Percentiles rank a stretch among this genome's conserved stretches.
Evolutionary conservation across 2,797 vertebrate genomes (phyloP).

Genomic region (Periparus ater): DNA sequence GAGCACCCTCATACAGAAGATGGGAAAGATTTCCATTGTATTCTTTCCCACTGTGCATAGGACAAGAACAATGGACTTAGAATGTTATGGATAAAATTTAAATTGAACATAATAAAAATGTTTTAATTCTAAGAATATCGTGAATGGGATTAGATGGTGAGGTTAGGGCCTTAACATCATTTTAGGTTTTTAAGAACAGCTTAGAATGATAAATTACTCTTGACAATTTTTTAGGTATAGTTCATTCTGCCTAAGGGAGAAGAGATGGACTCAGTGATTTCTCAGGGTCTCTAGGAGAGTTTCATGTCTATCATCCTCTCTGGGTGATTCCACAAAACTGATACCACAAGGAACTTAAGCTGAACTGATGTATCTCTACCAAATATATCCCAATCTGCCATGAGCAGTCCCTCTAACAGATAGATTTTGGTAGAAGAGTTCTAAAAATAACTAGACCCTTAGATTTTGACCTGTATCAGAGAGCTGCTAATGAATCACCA

Average conservation of each 20-base stretch:
- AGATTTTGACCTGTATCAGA: background rate
- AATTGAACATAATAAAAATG: background rate
- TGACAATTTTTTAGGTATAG: constrained; percentile 38
- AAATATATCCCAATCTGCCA: background rate
- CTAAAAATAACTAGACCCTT: background rate
- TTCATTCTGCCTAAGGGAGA: background rate
- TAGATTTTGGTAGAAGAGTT: background rate
- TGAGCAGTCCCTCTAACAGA: background rate
- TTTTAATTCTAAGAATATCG: background rate
- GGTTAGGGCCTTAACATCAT: background rate
- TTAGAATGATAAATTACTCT: constrained; percentile 38
- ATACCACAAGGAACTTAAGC: background rate
- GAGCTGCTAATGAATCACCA: background rate
- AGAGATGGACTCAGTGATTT: background rate
- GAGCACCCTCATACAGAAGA: background rate
- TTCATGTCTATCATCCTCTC: background rate
- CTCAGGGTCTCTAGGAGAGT: background rate
- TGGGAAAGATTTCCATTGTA: background rate
- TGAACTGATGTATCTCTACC: background rate
- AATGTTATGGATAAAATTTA: background rate
- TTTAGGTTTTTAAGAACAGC: background rate
- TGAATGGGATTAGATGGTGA: background rate
- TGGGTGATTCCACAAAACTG: background rate
- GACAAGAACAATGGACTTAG: background rate
- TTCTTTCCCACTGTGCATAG: background rate